phyloP scores from a whole-genome alignment of 35 echinoderm and acorn worm species.

The Hemicentrotus pulcherrimus region DNA sequence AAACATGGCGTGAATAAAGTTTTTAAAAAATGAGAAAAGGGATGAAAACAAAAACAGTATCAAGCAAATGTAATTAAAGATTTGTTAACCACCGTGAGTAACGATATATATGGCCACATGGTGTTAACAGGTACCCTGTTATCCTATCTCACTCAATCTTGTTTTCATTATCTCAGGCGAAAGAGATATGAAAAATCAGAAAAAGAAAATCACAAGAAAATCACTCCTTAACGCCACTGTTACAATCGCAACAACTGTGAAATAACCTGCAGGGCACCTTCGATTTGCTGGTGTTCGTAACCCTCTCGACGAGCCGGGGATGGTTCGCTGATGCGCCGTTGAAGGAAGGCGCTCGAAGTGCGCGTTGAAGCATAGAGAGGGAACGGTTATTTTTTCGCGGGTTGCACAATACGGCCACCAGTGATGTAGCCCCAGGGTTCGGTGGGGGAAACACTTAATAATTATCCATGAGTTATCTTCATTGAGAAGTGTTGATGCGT shows the following conservation, averaged over 20 bases:
- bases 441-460: conserved; percentile 1
- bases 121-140: not conserved
- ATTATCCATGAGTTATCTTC: conserved; percentile 4
- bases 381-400: not conserved
- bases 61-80: not conserved
- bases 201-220: not conserved
- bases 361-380: not conserved
- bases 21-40: not conserved
- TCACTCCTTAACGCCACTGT: not conserved
- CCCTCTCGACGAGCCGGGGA: not conserved
- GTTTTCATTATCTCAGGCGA: not conserved
- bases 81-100: not conserved
- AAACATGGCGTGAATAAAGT: not conserved
- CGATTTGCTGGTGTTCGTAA: not conserved
- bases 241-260: not conserved
- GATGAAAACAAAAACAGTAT: not conserved
- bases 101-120: not conserved
- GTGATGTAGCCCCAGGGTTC: not conserved
- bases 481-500: not conserved
- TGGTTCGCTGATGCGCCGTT: not conserved
- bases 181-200: not conserved
- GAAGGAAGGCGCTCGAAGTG: not conserved
- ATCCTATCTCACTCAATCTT: not conserved
- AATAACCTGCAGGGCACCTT: not conserved
- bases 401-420: not conserved